Percentiles rank a stretch among this genome's conserved stretches.
Evolutionary conservation across 2,797 vertebrate genomes (phyloP).

Genomic region (Euthynnus affinis): DNA sequence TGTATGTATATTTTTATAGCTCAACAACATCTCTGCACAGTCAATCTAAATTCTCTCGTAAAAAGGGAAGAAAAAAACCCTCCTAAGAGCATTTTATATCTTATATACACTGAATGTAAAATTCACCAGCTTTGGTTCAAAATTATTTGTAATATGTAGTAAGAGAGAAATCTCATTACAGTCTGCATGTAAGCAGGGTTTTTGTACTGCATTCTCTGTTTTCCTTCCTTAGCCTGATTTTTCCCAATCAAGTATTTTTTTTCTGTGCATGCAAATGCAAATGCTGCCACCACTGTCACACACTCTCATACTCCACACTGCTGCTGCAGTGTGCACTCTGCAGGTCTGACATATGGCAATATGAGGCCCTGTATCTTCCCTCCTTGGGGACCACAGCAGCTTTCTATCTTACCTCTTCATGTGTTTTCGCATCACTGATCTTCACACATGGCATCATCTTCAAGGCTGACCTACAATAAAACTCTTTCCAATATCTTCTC

Average conservation of each 20-base stretch:
- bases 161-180: conserved; percentile 9
- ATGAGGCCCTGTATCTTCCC: conserved; percentile 31
- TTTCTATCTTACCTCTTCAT: conserved; percentile 41
- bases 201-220: background rate
- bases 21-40: background rate
- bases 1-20: background rate
- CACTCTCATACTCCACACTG: background rate
- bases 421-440: conserved; percentile 54
- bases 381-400: conserved; percentile 42
- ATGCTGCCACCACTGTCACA: conserved; percentile 1
- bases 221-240: background rate
- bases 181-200: conserved; percentile 5
- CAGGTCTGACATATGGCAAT: conserved; percentile 54
- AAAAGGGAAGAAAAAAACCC: background rate
- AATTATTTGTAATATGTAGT: background rate
- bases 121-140: background rate
- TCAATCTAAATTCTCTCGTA: background rate
- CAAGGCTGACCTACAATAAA: conserved; percentile 58
- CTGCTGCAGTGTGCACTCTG: conserved; percentile 24
- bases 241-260: background rate
- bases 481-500: conserved; percentile 26
- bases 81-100: background rate
- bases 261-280: conserved; percentile 7
- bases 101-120: background rate
- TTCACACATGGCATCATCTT: conserved; percentile 62